These are phyloP conservation scores for Bimastos eiseni DNA, from an alignment of 2,888 invertebrate species.

Conservation along the genomic window DNA sequence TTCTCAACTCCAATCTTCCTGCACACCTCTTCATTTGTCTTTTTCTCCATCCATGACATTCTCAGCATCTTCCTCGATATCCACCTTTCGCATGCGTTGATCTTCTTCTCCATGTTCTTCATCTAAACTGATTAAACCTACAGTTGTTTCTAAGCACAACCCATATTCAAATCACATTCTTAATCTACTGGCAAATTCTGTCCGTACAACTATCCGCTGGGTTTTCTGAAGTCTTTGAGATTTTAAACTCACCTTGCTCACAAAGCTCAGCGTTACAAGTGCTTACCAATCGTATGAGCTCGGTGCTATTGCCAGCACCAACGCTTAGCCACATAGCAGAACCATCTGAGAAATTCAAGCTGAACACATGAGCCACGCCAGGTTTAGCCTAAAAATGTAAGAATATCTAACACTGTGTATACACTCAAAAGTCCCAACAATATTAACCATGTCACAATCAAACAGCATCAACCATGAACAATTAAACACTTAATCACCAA, in stretches of 20 bases:
- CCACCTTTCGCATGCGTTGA: too few species aligned
- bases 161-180: neutral
- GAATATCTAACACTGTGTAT: neutral
- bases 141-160: neutral
- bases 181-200: too few species aligned
- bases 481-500: too few species aligned
- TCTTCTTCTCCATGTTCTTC: too few species aligned
- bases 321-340: slow-evolving; percentile 23
- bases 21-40: too few species aligned
- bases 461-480: too few species aligned
- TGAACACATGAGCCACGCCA: slow-evolving; percentile 25
- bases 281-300: slow-evolving; percentile 21
- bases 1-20: too few species aligned
- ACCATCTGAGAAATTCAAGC: slow-evolving; percentile 24
- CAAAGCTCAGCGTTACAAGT: neutral
- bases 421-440: too few species aligned
- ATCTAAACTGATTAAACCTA: neutral
- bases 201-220: neutral
- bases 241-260: neutral
- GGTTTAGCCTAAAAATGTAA: slow-evolving; percentile 21
- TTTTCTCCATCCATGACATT: too few species aligned
- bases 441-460: too few species aligned
- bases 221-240: too few species aligned
- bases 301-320: slow-evolving; percentile 9
- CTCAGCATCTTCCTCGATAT: too few species aligned